Percentiles rank a stretch among this genome's conserved stretches.
Evolutionary conservation across 2,797 vertebrate genomes (phyloP).

Genomic region (Hafferia zeledoni): DNA sequence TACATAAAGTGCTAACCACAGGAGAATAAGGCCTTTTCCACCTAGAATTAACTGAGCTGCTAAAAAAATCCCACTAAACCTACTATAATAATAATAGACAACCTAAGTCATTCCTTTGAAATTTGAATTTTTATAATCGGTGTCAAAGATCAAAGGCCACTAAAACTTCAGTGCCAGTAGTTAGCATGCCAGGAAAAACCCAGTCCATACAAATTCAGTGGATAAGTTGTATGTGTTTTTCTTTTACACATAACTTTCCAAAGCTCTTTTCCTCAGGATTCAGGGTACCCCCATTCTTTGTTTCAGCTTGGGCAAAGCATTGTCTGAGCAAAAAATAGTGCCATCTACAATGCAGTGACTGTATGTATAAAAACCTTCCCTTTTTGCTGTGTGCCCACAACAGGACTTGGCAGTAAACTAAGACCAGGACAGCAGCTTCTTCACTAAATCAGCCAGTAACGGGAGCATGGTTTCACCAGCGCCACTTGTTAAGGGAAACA

Average conservation of each 20-base stretch:
- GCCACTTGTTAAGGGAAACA: background rate
- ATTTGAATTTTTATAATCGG: slow-evolving; percentile 1
- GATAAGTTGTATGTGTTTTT: background rate
- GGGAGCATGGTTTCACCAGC: background rate
- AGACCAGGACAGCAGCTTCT: background rate
- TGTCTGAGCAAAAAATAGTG: background rate
- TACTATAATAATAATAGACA: background rate
- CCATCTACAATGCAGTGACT: background rate
- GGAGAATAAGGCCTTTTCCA: slow-evolving; percentile 24
- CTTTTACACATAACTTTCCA: background rate
- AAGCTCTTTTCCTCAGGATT: background rate
- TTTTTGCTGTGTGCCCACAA: background rate
- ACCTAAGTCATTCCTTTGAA: slow-evolving; percentile 4
- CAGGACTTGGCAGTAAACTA: background rate
- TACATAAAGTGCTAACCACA: background rate
- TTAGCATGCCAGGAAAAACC: background rate
- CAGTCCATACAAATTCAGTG: background rate
- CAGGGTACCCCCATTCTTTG: background rate
- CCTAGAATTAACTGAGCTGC: slow-evolving; percentile 2
- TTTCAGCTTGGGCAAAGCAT: background rate
- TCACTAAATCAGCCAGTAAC: background rate
- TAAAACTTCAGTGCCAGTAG: background rate
- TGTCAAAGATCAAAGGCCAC: slow-evolving; percentile 32
- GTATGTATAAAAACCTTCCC: background rate
- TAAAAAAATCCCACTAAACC: background rate